Evolutionary conservation across 2,797 vertebrate species (phyloP).

Genomic region (Acomys russatus): DNA sequence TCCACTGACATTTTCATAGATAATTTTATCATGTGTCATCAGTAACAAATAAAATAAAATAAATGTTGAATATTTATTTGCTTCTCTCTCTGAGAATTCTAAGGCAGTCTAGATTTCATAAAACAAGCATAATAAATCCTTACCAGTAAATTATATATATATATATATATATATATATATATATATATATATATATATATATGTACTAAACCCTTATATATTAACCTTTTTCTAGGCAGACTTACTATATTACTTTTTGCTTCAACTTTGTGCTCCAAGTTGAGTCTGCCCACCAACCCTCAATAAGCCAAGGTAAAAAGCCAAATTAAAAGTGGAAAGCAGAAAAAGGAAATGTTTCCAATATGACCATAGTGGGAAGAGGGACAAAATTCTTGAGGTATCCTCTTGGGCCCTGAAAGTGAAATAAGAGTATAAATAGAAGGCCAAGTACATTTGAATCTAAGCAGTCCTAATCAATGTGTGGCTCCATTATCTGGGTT

Average conservation of each 20-base stretch:
- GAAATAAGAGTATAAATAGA: neutral
- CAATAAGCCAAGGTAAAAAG: neutral
- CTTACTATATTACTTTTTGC: neutral
- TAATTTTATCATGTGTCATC: neutral
- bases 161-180: rapidly evolving
- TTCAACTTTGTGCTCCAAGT: neutral
- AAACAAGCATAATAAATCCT: neutral
- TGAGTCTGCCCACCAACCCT: neutral
- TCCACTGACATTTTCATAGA: neutral
- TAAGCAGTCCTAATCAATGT: too few relatives aligned
- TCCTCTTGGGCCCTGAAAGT: neutral
- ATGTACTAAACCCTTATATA: neutral
- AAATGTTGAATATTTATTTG: neutral
- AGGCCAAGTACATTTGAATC: neutral
- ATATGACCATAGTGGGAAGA: neutral
- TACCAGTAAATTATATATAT: neutral
- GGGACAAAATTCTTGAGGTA: neutral
- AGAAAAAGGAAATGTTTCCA: neutral
- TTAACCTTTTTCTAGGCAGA: neutral
- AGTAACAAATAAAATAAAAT: neutral
- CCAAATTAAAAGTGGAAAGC: neutral
- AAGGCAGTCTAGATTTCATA: neutral
- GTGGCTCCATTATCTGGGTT: neutral
- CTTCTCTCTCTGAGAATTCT: neutral
- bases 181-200: neutral